Evolutionary conservation across 2,113 vertebrate genomes (phyloP).

Genomic region (Cephalopholis sonnerati): DNA sequence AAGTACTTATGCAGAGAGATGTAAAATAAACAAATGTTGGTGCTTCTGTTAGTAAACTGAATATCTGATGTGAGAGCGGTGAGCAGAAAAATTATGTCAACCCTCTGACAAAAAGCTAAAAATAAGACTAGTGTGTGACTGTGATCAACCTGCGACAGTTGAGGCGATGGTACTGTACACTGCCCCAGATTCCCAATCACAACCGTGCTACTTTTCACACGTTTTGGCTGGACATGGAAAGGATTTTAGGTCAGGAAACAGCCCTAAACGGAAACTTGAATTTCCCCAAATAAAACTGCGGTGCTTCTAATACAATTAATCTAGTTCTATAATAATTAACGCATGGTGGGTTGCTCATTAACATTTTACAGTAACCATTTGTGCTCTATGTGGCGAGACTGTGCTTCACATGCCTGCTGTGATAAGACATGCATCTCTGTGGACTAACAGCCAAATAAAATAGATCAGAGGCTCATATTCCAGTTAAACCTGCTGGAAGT

Average conservation of each 20-base stretch:
- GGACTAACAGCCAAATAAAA: constrained; percentile 60
- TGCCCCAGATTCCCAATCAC: constrained; percentile 8
- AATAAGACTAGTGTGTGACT: constrained; percentile 5
- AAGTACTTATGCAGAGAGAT: not conserved
- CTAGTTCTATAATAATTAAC: constrained; percentile 21
- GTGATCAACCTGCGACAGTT: constrained; percentile 8
- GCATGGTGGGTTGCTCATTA: constrained; percentile 40
- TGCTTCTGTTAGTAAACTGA: not conserved
- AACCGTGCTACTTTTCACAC: constrained; percentile 24
- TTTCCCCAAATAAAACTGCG: constrained; percentile 3
- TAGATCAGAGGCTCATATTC: constrained; percentile 70
- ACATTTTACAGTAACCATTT: constrained; percentile 39
- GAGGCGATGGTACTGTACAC: not conserved
- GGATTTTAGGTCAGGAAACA: constrained; percentile 7
- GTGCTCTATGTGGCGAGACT: constrained; percentile 44
- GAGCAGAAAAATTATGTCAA: not conserved
- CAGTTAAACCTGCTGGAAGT: constrained; percentile 81
- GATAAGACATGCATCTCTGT: constrained; percentile 45
- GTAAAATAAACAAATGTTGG: not conserved
- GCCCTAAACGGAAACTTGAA: constrained; percentile 11
- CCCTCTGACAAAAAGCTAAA: not conserved
- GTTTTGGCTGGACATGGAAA: constrained; percentile 15
- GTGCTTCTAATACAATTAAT: constrained; percentile 13
- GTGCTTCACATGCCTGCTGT: constrained; percentile 55
- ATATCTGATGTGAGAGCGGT: not conserved